Base-by-base conservation (phyloP, 2,888 invertebrate species). In the Drosophila formosana region DNA sequence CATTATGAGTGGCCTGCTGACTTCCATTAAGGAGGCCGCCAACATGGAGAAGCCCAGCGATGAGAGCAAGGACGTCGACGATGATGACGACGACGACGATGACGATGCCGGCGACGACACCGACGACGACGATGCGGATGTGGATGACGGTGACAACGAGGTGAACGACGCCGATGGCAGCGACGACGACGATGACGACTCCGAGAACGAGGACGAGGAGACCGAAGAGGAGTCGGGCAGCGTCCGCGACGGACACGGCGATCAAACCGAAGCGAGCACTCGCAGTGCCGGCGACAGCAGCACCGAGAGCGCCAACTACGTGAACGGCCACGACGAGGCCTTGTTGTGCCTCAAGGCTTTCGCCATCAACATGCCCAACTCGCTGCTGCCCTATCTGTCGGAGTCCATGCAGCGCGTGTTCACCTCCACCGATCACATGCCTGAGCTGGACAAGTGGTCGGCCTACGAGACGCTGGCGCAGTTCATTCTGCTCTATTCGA, bases 251-350 rank as follows among this genome's bases (percentile, higher is more conserved):
- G 69, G 69, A 0, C 67, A 62, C 13, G 67, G 70, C 11, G 70
- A 67, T 62, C 70, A 70, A 26, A 53, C 53, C 11, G 37, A 55
- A 6, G 8, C 45, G 1, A 39, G 13, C 32, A 43, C 32, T 1
- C 18, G 7, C 0, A 49, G 34, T 23, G 34, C 1, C 28, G 60
- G 23, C 55, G 34, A 34, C 11, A 34, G 9, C 34, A 60, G 41
- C 37, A 37, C 3, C 11, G 47, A 49, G 7, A 39, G 28, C 23
- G 18, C 5, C 4, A 50, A 18, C 6, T 26, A 11, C 18, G 0
- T 37, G 4, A 49, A 53, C 37, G 65, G 53, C 0, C 50, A 53
- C n/a, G 64, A 73, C 6, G 66, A 73, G 50, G 73, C 72, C 0
- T 11, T 71, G 1, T 4, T 41, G 3, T 57, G 72, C 23, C 34